Evolutionary conservation across 1,140 invertebrate species (phyloP).

Genomic region (Ruditapes philippinarum): DNA sequence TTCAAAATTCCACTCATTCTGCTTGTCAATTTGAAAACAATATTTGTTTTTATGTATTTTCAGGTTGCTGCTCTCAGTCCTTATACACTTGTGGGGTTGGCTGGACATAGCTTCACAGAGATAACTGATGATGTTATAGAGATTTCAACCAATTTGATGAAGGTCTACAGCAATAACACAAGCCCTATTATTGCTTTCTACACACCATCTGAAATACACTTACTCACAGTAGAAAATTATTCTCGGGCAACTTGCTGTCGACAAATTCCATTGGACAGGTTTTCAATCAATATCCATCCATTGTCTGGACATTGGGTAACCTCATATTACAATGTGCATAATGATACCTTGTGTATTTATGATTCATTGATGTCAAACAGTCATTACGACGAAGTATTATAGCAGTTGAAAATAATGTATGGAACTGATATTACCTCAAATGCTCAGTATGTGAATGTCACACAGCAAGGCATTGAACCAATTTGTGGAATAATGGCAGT

Average conservation of each 20-base stretch:
- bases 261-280: constrained; percentile 9
- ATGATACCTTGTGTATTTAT: constrained; percentile 26
- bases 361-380: constrained; percentile 25
- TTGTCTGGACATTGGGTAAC: constrained; percentile 18
- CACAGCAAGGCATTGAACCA: constrained; percentile 11
- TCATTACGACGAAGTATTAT: constrained; percentile 3
- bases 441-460: constrained; percentile 4
- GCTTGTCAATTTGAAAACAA: too few relatives aligned
- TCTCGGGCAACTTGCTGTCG: neutral
- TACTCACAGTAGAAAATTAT: constrained; percentile 5
- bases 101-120: constrained; percentile 11
- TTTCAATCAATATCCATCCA: constrained; percentile 32
- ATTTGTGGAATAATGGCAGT: constrained; percentile 33
- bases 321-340: constrained; percentile 23
- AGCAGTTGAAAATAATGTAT: constrained; percentile 22
- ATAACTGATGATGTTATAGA: constrained; percentile 26
- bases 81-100: constrained; percentile 3
- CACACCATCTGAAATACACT: constrained; percentile 30
- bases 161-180: neutral
- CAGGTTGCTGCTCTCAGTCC: too few relatives aligned
- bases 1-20: too few relatives aligned
- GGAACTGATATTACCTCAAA: constrained; percentile 1
- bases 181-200: constrained; percentile 34
- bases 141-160: neutral
- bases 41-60: too few relatives aligned